Base-by-base conservation (phyloP, 2,113 vertebrate genomes). In the Mesoclemmys tuberculata region DNA sequence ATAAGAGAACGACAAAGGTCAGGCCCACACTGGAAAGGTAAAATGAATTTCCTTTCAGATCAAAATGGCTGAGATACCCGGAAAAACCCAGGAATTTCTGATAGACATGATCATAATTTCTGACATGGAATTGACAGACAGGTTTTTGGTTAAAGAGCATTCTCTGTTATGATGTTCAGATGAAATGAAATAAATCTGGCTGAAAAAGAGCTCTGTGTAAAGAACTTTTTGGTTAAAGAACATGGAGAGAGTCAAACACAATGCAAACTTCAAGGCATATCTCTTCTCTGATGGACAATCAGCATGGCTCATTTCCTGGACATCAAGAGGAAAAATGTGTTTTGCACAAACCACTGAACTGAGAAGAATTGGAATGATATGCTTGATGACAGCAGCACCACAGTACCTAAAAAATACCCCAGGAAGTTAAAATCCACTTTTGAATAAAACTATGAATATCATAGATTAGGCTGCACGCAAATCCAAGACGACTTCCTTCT, bases 1-100 rank as follows among this genome's bases (percentile, higher is more conserved):
- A 98, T 98, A 98, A 98, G 97, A 97, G 95, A 97, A 96, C 96
- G 97, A 90, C 83, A 97, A 97, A 80, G 64, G 92, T 97, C 94
- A 92, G 97, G 87, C 92, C 93, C 89, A 94, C 97, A 95, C 87
- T 95, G 93, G 92, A 88, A 90, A 96, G 92, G 88, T 93, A 85
- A 87, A 84, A 61, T 94, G 91, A 91, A 90, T 90, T 97, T 96
- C 96, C 96, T 98, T 96, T 92, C 97, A 90, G 90, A 95, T 96
- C 96, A 96, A 94, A 96, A 96, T 3, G 68, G 92, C 80, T 96
- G 91, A 93, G 95, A 92, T 97, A 96, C 96, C 97, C 97, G 80
- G 93, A 90, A 94, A 95, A 97, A 96, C 64, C 95, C 98, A 97
- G 94, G 97, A 98, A 98, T 94, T 98, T 97, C 96, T 96, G 91